Evolutionary conservation across 2,113 vertebrate species (phyloP).

Genomic region (Chaetura pelagica): DNA sequence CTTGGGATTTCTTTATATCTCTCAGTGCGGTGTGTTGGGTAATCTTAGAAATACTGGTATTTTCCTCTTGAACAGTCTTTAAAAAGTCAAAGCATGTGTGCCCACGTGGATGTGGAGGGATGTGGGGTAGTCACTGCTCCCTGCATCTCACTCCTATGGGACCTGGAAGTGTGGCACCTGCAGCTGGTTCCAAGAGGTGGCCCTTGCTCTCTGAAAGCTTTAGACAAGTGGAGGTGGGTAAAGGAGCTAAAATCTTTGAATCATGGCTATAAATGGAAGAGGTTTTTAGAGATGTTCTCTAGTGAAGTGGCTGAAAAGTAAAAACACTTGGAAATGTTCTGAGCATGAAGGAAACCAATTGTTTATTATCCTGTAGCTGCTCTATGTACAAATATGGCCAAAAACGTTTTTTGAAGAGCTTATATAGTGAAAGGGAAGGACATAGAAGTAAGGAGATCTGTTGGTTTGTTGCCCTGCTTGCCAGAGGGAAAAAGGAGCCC

Average conservation of each 20-base stretch:
- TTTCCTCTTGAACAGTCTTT: neutral
- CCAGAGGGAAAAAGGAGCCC: neutral
- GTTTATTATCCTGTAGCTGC: neutral
- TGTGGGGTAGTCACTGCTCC: rapidly evolving
- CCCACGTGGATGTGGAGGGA: neutral
- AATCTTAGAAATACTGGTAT: neutral
- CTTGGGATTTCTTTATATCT: neutral
- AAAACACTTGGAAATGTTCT: neutral
- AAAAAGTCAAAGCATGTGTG: neutral
- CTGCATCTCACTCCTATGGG: rapidly evolving
- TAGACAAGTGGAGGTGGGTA: neutral
- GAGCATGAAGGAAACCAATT: neutral
- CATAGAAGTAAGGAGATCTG: neutral
- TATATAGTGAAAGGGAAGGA: neutral
- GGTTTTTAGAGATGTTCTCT: neutral
- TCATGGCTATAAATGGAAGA: neutral
- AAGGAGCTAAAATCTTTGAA: neutral
- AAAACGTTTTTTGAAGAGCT: neutral
- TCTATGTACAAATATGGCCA: conserved; percentile 38
- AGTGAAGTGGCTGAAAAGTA: neutral
- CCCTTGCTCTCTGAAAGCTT: neutral
- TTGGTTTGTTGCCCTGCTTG: neutral
- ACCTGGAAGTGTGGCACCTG: rapidly evolving
- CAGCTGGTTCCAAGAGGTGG: rapidly evolving
- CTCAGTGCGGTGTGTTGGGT: rapidly evolving